phyloP scores from a whole-genome alignment of 2,797 vertebrate genomes.

The Clarias platycephalus region DNA sequence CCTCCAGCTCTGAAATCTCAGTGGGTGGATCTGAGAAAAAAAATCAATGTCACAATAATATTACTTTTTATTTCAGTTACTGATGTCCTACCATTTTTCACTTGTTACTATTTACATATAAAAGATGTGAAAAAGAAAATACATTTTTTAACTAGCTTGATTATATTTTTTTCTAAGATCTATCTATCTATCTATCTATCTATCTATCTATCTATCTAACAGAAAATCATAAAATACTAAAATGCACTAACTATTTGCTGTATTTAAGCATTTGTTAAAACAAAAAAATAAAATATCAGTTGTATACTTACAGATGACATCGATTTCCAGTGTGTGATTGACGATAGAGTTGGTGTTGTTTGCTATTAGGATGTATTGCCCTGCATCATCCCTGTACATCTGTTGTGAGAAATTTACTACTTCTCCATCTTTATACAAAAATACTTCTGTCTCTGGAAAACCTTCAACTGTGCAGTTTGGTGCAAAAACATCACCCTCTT shows the following conservation, averaged over 20 bases:
- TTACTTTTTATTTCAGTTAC: not conserved
- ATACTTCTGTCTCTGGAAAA: constrained; percentile 35
- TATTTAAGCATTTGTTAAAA: not conserved
- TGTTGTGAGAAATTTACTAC: constrained; percentile 43
- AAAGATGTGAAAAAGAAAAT: not conserved
- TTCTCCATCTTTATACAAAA: constrained; percentile 60
- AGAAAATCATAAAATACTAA: not conserved
- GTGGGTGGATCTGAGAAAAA: constrained; percentile 5
- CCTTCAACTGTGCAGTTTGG: constrained; percentile 57
- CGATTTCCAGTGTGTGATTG: constrained; percentile 54
- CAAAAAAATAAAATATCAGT: not conserved
- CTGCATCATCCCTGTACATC: constrained; percentile 56
- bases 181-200: not conserved
- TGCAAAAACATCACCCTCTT: constrained; percentile 37
- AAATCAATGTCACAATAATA: not conserved
- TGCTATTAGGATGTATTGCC: constrained; percentile 61
- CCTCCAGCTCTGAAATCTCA: constrained; percentile 1
- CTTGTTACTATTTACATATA: not conserved
- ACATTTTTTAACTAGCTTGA: not conserved
- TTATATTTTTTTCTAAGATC: not conserved
- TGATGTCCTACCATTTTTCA: not conserved
- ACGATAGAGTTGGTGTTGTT: not conserved
- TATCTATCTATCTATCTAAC: not conserved
- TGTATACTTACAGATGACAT: constrained; percentile 65
- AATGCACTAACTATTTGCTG: not conserved